A percentile compares a stretch with the other conserved stretches of the same genome.
These are phyloP conservation scores for Augiades crinisus DNA, from an alignment of 2,888 invertebrate genomes.

Conservation along the genomic window DNA sequence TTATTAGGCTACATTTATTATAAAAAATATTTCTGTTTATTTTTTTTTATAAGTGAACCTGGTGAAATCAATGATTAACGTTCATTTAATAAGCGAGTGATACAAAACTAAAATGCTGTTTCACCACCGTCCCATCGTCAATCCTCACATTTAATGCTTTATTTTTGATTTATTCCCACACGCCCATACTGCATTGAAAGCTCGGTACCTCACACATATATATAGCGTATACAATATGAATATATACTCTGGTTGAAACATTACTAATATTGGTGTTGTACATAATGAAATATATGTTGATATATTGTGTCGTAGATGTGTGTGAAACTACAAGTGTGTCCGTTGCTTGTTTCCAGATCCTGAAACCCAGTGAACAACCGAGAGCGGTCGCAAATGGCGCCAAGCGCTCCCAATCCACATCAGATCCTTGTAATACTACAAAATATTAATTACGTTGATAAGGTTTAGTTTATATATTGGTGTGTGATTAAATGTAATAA, in stretches of 20 bases:
- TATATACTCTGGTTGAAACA: slow-evolving; percentile 1
- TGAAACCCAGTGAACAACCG: slow-evolving; percentile 58
- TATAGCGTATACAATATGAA: background rate
- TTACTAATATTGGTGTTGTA: slow-evolving; percentile 9
- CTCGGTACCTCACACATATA: slow-evolving; percentile 13
- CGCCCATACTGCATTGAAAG: slow-evolving; percentile 14
- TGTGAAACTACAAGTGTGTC: background rate
- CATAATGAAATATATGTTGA: background rate
- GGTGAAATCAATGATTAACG: background rate
- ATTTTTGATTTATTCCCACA: slow-evolving; percentile 15
- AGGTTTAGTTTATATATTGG: slow-evolving; percentile 73
- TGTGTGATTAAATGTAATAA: slow-evolving; percentile 76
- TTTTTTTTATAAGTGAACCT: no score
- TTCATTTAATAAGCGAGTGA: background rate
- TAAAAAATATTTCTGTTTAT: no score
- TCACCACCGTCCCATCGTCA: background rate
- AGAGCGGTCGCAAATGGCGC: slow-evolving; percentile 51
- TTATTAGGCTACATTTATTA: no score
- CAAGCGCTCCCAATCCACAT: slow-evolving; percentile 60
- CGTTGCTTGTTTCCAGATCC: slow-evolving; percentile 60
- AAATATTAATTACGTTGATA: slow-evolving; percentile 72
- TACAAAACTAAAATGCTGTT: background rate
- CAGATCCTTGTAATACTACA: slow-evolving; percentile 62
- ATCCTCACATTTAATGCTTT: background rate
- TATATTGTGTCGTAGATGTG: background rate